A percentile compares a stretch with the other conserved stretches of the same genome.
These are phyloP conservation scores for Etheostoma spectabile DNA, from an alignment of 2,113 vertebrate genomes.

Conservation along the genomic window DNA sequence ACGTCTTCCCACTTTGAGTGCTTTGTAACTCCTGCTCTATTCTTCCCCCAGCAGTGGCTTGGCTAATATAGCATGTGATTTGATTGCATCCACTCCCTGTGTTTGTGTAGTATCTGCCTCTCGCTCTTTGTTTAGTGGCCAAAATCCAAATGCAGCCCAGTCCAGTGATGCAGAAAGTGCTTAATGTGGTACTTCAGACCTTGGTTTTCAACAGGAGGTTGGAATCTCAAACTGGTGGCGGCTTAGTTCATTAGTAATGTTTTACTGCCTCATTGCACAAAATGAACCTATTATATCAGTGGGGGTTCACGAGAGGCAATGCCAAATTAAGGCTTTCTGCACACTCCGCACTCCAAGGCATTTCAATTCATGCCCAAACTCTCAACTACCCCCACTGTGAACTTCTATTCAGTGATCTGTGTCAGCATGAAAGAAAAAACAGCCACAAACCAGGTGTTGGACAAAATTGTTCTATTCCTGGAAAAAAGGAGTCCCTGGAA, in stretches of 20 bases:
- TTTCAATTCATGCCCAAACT: slow-evolving; percentile 15
- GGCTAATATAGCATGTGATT: slow-evolving; percentile 42
- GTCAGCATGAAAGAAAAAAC: slow-evolving; percentile 12
- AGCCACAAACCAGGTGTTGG: slow-evolving; percentile 1
- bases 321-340: slow-evolving; percentile 23
- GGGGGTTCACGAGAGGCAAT: slow-evolving; percentile 6
- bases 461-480: background rate
- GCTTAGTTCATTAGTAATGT: slow-evolving; percentile 29
- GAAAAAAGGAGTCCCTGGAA: background rate
- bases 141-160: slow-evolving; percentile 31
- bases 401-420: slow-evolving; percentile 16
- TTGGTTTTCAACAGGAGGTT: slow-evolving; percentile 18
- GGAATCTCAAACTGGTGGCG: slow-evolving; percentile 8
- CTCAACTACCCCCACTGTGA: slow-evolving; percentile 1
- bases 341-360: background rate
- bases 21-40: slow-evolving; percentile 7
- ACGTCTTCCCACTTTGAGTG: background rate
- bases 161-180: slow-evolving; percentile 16
- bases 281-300: slow-evolving; percentile 22
- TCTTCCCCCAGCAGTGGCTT: slow-evolving; percentile 8
- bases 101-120: slow-evolving; percentile 12
- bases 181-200: slow-evolving; percentile 25
- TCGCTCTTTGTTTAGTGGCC: slow-evolving; percentile 21
- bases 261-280: slow-evolving; percentile 24
- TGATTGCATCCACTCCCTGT: slow-evolving; percentile 12